Base-by-base conservation (phyloP, 2,797 vertebrate species). In the Melanotaenia trifasciata region DNA sequence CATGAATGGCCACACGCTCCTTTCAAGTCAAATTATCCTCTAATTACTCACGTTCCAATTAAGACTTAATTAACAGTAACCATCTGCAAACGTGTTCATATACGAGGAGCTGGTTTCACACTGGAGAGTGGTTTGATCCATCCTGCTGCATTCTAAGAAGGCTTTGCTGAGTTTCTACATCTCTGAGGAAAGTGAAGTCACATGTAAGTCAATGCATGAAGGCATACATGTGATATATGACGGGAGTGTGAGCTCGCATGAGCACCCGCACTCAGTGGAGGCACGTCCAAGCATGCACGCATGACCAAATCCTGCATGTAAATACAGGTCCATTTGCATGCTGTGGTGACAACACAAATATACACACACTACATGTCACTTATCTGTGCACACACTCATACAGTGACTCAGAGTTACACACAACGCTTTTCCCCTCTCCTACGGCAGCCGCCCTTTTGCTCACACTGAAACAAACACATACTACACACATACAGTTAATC, bases 1-100 rank as follows among this genome's bases (percentile, higher is more conserved):
- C 87, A 84, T 58, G 65, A 87, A 79, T 71, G 78, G 80, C 67
- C 78, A 30, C 72, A 62, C 72, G 64, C 81, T 88, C 84, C 86
- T 91, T 88, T 93, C 90, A 82, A 89, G 84, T 92, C 79, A 81
- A 90, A 93, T 93, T 79, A 93, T 80, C 83, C 90, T 88, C 92
- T 89, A 89, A 93, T 94, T 92, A 93, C 91, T 92, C 86, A 92
- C 81, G 87, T 93, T 92, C 92, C 89, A 93, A 92, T 93, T 88
- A 90, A 80, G 90, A 74, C 87, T 90, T 94, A 91, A 94, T 94
- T 92, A 93, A 93, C 87, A 85, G 79, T 80, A 91, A 85, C 90
- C 93, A 94, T 92, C 91, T 94, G 87, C 90, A 92, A 83, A 87
- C 57, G 61, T 74, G 81, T 3, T 47, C 73, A 58, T 43, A 32